Evolutionary conservation across 2,888 invertebrate species (phyloP), one percentile per base, ranked within the genome.

Genomic region (Melinopterus prodromus): DNA sequence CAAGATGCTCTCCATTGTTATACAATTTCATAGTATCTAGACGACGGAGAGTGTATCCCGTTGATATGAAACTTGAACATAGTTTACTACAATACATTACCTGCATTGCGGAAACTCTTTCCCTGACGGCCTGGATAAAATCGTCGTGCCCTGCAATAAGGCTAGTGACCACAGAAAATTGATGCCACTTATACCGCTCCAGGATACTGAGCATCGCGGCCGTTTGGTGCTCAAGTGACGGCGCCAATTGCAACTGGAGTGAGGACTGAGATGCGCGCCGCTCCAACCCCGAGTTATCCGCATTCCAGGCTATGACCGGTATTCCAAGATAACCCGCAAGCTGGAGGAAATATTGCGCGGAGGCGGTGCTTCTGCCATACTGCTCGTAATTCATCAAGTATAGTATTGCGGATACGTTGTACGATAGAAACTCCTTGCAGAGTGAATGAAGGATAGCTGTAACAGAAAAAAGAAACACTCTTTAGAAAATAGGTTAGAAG

Each of bases 281-380:
- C 83, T 90, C 93, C 80, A 98, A 92, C 70, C 98, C 98, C 70
- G 98, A 97, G 90, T 98, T 98, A 90, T 99, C 98, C 7, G 98
- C 98, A 90, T 98, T 98, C 98, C 98, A 99, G 7, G 97, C 97
- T 85, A 98, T 97, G 78, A 98, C 97, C 85, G 98, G 98, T 88
- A 98, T 97, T 84, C 98, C 98, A 86, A 98, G 92, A 90, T 98
- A 98, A 80, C 97, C 97, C 84, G 97, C 97, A 86, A 98, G 92
- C 91, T 98, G 97, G 84, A 98, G 92, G 90, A 98, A 97, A 90
- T 98, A 98, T 90, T 98, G 97, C 80, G 97, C 97, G 83, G 97
- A 97, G 84, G 97, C 97, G 81, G 97, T 97, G 90, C 97, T 97
- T 83, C 97, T 93, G 75, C 97, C 97, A 88, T 97, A 98, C 90